These are phyloP conservation scores for Aphelinus certus DNA, from an alignment of 1,140 invertebrate species.

Conservation along the genomic window DNA sequence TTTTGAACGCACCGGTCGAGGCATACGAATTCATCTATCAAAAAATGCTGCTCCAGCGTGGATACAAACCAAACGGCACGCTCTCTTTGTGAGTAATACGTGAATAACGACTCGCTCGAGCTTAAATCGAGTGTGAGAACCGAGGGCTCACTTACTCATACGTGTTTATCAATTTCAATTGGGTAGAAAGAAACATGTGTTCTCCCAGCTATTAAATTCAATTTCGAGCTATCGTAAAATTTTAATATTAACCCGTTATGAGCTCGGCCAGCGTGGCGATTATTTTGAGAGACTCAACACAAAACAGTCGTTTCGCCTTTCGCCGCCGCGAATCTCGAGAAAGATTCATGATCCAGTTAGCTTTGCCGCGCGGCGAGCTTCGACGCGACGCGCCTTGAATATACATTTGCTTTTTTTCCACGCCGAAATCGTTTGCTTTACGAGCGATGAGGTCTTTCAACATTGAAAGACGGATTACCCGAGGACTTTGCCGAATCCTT, in stretches of 20 bases:
- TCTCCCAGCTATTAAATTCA: not conserved
- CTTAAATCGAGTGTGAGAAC: too few species aligned
- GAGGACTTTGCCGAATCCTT: conserved; percentile 2
- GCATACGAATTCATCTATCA: too few species aligned
- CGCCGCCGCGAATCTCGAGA: not conserved
- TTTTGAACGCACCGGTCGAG: too few species aligned
- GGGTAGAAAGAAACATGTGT: not conserved
- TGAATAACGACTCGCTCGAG: too few species aligned
- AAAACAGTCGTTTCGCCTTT: not conserved
- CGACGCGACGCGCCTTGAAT: conserved; percentile 14
- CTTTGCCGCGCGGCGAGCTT: not conserved
- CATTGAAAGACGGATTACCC: conserved; percentile 30
- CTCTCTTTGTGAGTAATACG: too few species aligned
- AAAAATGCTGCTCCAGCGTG: too few species aligned
- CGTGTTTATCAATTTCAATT: too few species aligned
- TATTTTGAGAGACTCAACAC: not conserved
- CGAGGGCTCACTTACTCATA: too few species aligned
- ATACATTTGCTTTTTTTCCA: not conserved
- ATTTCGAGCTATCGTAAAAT: not conserved
- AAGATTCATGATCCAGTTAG: not conserved
- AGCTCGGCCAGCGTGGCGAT: not conserved
- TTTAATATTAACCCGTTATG: not conserved
- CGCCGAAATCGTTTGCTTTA: conserved; percentile 5
- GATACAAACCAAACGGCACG: too few species aligned
- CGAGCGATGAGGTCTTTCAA: not conserved